phyloP scores from a whole-genome alignment of 1,140 invertebrate species.

The Camponotus floridanus region DNA sequence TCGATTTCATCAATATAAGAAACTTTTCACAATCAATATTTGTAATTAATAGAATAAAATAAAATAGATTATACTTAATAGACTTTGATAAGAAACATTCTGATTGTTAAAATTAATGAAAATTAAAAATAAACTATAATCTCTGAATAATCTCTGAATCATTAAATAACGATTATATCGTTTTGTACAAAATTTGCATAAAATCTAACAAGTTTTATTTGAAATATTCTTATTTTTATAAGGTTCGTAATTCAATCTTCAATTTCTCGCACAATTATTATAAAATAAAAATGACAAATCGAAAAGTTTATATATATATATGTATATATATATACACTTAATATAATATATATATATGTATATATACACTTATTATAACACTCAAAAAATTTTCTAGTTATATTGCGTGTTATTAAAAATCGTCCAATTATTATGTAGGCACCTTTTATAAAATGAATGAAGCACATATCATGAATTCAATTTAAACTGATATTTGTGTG shows the following conservation, averaged over 20 bases:
- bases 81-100: not conserved
- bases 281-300: slow-evolving; percentile 1
- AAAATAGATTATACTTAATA: not conserved
- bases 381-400: slow-evolving; percentile 25
- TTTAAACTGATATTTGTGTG: slow-evolving; percentile 3
- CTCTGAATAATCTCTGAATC: not conserved
- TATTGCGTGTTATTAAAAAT: slow-evolving; percentile 47
- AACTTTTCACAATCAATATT: slow-evolving; percentile 4
- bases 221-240: slow-evolving; percentile 50
- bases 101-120: not conserved
- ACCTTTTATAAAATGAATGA: slow-evolving; percentile 30
- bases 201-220: slow-evolving; percentile 54
- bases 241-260: not conserved
- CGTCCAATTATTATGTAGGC: slow-evolving; percentile 36
- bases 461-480: not conserved
- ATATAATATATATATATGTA: no score
- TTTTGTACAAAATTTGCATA: not conserved
- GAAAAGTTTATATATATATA: not conserved
- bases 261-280: slow-evolving; percentile 21
- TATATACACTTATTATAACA: slow-evolving; percentile 30
- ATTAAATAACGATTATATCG: slow-evolving; percentile 16
- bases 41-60: slow-evolving; percentile 4
- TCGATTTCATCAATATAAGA: not conserved
- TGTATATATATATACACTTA: no score
- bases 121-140: not conserved